A percentile compares a stretch with the other conserved stretches of the same genome.
phyloP scores from a whole-genome alignment of 2,888 invertebrate species.

The Ormyrus thymus region DNA sequence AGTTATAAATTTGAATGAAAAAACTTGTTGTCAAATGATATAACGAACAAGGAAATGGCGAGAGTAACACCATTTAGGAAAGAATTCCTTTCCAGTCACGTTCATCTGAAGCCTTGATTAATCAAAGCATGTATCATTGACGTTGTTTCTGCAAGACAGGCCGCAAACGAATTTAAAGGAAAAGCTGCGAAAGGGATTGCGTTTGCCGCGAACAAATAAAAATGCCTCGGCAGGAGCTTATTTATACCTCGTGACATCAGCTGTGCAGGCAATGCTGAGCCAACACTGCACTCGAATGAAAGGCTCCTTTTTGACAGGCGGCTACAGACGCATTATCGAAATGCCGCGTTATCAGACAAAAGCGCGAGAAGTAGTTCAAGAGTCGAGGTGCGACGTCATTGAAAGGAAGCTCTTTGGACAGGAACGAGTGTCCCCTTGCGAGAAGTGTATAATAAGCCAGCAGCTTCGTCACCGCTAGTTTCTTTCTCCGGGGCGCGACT shows the following conservation, averaged over 20 bases:
- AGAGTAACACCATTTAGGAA: constrained; percentile 39
- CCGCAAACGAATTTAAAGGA: neutral
- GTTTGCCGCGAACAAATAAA: constrained; percentile 1
- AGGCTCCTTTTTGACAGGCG: constrained; percentile 35
- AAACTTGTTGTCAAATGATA: constrained; percentile 41
- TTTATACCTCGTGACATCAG: constrained; percentile 58
- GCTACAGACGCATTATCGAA: constrained; percentile 3
- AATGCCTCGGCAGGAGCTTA: constrained; percentile 28
- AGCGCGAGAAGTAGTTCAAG: neutral
- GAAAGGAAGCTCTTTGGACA: constrained; percentile 5
- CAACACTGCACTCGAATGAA: constrained; percentile 1
- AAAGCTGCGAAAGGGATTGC: neutral
- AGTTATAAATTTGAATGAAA: neutral
- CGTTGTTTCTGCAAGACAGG: constrained; percentile 16
- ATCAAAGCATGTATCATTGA: constrained; percentile 19
- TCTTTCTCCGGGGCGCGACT: constrained; percentile 5
- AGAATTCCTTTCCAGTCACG: constrained; percentile 24
- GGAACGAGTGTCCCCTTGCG: neutral
- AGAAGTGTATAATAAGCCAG: neutral
- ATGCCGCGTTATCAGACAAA: neutral
- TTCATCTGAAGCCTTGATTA: constrained; percentile 45
- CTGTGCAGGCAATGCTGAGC: constrained; percentile 49
- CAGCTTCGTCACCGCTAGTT: constrained; percentile 29
- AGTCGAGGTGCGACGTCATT: constrained; percentile 18
- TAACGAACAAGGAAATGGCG: constrained; percentile 39